Evolutionary conservation across 2,797 vertebrate genomes (phyloP), one percentile per base, ranked within the genome.

Genomic region (Naso thynnoides): DNA sequence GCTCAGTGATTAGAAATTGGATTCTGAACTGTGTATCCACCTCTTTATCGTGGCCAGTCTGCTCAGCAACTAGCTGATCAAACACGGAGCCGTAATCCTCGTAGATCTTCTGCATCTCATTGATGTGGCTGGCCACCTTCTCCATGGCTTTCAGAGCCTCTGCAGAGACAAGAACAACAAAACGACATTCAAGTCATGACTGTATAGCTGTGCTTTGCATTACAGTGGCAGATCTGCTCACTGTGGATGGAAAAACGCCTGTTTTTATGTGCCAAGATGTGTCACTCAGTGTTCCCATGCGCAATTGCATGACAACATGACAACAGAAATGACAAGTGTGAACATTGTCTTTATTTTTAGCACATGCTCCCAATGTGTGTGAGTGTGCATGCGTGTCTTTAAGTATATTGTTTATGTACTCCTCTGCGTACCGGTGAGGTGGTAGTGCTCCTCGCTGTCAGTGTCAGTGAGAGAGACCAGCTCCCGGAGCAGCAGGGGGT

Each of bases 61-160:
- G 98, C 87, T 99, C 98, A 0, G 96, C 95, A 9, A 99, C 97
- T 0, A 99, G 94, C 90, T 98, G 98, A 89, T 99, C 98, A 73
- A 99, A 99, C 80, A 99, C 97, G 0, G 96, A 90, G 77, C 98
- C 97, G 2, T 98, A 99, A 86, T 98, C 98, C 92, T 99, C 98
- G 9, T 99, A 98, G 85, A 99, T 96, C 94, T 99, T 99, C 94
- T 99, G 98, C 98, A 99, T 99, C 93, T 99, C 98, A 0, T 99
- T 99, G 89, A 99, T 99, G 89, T 99, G 97, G 86, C 96, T 99
- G 38, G 98, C 98, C 62, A 99, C 98, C 89, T 99, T 99, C 86
- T 99, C 97, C 98, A 99, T 99, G 73, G 97, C 98, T 88, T 97
- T 99, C 70, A 98, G 88, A 0, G 98, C 97, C 94, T 99, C 98